Percentiles rank a stretch among this genome's conserved stretches.
These are phyloP conservation scores for Etheostoma cragini DNA, from an alignment of 2,113 vertebrate genomes.

Conservation along the genomic window DNA sequence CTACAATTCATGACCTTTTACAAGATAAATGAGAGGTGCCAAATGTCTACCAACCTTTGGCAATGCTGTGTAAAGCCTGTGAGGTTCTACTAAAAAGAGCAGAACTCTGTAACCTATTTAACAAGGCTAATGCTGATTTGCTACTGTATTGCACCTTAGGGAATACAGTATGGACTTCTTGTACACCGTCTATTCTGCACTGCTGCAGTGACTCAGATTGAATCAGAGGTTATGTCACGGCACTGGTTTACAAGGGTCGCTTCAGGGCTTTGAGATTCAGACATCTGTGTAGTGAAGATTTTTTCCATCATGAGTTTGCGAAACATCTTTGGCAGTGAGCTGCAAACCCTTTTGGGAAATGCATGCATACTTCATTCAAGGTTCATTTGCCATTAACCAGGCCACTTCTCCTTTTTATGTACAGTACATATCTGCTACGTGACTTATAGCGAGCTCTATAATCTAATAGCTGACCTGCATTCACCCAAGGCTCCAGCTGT, in stretches of 20 bases:
- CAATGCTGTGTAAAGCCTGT: conserved; percentile 25
- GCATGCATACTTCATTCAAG: not conserved
- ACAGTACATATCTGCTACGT: not conserved
- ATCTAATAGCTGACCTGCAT: conserved; percentile 30
- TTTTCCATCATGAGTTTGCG: not conserved
- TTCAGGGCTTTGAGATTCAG: not conserved
- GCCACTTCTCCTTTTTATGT: not conserved
- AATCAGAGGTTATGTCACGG: conserved; percentile 33
- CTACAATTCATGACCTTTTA: conserved; percentile 76
- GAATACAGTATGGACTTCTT: not conserved
- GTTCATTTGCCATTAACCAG: not conserved
- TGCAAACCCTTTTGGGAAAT: not conserved
- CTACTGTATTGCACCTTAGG: conserved; percentile 29
- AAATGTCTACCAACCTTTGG: conserved; percentile 72
- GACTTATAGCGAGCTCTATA: conserved; percentile 25
- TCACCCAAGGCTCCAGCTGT: conserved; percentile 1
- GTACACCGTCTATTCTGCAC: conserved; percentile 25
- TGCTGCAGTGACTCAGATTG: conserved; percentile 41
- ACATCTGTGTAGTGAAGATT: not conserved
- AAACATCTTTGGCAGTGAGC: conserved; percentile 6
- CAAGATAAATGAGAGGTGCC: conserved; percentile 70
- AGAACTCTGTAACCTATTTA: conserved; percentile 47
- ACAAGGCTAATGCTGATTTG: conserved; percentile 36
- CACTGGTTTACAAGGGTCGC: not conserved
- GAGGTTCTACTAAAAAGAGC: conserved; percentile 28